Evolutionary conservation across 2,113 vertebrate species (phyloP).

Genomic region (Motacilla tschutschensis): DNA sequence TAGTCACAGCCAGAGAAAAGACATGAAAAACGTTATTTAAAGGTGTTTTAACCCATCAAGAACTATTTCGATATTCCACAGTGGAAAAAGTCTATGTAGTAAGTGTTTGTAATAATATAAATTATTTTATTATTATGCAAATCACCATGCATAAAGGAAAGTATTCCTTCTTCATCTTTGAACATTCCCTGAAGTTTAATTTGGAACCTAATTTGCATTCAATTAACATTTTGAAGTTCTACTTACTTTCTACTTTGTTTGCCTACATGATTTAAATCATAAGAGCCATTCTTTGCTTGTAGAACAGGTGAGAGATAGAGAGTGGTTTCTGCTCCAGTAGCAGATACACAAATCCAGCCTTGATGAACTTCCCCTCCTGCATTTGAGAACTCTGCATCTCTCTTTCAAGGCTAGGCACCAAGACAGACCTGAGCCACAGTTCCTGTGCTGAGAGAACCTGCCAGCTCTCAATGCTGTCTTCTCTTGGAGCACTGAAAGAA

Average conservation of each 20-base stretch:
- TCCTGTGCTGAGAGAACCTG: neutral
- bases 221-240: conserved; percentile 15
- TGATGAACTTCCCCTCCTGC: neutral
- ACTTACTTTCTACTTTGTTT: conserved; percentile 5
- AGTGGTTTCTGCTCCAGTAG: neutral
- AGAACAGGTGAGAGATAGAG: neutral
- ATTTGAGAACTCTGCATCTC: neutral
- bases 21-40: neutral
- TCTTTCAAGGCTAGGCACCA: neutral
- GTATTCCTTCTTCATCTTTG: neutral
- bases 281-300: neutral
- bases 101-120: neutral
- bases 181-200: neutral
- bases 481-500: neutral
- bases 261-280: neutral
- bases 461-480: neutral
- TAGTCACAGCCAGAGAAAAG: neutral
- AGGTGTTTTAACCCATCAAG: neutral
- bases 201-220: neutral
- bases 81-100: neutral
- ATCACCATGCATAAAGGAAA: neutral
- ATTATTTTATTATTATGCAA: conserved; percentile 4
- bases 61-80: neutral
- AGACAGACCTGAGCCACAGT: neutral
- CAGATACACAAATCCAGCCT: neutral